These are phyloP conservation scores for Chitala chitala DNA, from an alignment of 2,113 vertebrate species.

Conservation along the genomic window DNA sequence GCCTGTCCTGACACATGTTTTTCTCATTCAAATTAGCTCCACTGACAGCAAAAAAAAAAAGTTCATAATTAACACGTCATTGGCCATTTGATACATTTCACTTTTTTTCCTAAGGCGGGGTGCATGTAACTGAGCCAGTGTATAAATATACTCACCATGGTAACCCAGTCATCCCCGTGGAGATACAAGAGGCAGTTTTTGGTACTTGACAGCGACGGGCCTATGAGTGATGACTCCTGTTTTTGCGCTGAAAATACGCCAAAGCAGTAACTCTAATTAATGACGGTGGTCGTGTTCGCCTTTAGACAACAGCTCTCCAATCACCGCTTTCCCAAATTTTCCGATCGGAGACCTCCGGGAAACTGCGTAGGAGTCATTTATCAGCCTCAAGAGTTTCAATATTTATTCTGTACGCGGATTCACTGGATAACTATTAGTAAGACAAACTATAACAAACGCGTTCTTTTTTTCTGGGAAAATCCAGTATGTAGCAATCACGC, in stretches of 20 bases:
- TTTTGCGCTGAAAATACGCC: neutral
- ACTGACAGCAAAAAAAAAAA: too few relatives aligned
- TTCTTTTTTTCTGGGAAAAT: slow-evolving; percentile 55
- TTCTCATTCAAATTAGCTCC: too few relatives aligned
- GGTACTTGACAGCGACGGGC: slow-evolving; percentile 3
- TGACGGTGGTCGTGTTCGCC: neutral
- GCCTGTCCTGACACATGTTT: too few relatives aligned
- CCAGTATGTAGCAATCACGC: slow-evolving; percentile 15
- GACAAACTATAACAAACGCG: slow-evolving; percentile 52
- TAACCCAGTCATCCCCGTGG: neutral
- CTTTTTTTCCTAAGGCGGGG: too few relatives aligned
- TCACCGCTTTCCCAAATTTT: slow-evolving; percentile 20
- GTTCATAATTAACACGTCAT: too few relatives aligned
- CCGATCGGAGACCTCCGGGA: slow-evolving; percentile 25
- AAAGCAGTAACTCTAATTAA: slow-evolving; percentile 9
- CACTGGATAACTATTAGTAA: slow-evolving; percentile 42
- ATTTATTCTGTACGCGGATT: slow-evolving; percentile 49
- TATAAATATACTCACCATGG: neutral
- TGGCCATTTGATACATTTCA: too few relatives aligned
- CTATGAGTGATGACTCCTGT: neutral
- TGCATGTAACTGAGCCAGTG: too few relatives aligned
- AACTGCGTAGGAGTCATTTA: slow-evolving; percentile 38
- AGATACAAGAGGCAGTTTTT: slow-evolving; percentile 10
- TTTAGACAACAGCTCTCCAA: neutral
- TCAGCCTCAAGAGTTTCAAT: slow-evolving; percentile 54